phyloP scores from a whole-genome alignment of 2,888 invertebrate genomes.

The Melieria omissa region DNA sequence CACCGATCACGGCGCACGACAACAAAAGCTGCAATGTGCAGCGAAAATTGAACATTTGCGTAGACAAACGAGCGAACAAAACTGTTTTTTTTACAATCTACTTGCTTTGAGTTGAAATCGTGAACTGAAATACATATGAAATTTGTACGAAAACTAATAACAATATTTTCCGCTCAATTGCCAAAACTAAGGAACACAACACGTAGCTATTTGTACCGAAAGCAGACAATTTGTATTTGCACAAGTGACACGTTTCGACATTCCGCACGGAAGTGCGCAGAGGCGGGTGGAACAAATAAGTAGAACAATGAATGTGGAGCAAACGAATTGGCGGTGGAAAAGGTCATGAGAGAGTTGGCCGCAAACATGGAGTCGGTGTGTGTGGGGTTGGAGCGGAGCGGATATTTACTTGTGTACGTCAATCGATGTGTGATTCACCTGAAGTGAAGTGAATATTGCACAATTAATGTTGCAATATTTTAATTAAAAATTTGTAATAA shows the following conservation, averaged over 20 bases:
- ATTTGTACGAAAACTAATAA: background rate
- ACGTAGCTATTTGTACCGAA: background rate
- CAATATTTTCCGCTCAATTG: background rate
- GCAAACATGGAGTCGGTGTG: too few species aligned
- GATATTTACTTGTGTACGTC: too few species aligned
- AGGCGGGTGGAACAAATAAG: background rate
- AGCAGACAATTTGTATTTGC: slow-evolving; percentile 13
- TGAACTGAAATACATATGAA: background rate
- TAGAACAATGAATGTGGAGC: too few species aligned
- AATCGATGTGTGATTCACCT: too few species aligned
- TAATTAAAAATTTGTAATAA: too few species aligned
- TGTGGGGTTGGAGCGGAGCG: too few species aligned
- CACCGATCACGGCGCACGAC: background rate
- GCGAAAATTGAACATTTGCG: slow-evolving; percentile 3
- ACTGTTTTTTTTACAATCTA: slow-evolving; percentile 5
- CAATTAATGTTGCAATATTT: too few species aligned
- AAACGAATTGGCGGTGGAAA: too few species aligned
- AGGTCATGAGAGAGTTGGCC: too few species aligned
- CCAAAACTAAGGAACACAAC: background rate
- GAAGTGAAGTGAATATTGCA: too few species aligned
- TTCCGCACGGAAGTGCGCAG: background rate
- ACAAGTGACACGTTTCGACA: slow-evolving; percentile 11
- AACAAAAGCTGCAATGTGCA: background rate
- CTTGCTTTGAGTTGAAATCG: background rate
- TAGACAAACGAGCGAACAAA: background rate